These are phyloP conservation scores for Lycocerus yunnanus DNA, from an alignment of 2,888 invertebrate species.

Conservation along the genomic window DNA sequence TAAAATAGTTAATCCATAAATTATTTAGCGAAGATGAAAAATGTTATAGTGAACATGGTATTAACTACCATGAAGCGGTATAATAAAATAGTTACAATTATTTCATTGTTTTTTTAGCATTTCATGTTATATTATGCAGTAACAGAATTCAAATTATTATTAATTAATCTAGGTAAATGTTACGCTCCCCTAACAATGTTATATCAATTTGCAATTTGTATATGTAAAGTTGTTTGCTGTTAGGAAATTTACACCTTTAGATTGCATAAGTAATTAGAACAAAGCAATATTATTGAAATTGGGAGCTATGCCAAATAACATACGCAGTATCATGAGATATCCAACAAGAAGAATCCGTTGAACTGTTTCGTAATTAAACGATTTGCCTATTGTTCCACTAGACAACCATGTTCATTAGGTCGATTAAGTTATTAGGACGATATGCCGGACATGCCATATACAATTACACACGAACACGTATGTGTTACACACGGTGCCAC, in stretches of 20 bases:
- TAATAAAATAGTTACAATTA: too few relatives aligned
- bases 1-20: too few relatives aligned
- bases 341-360: conserved; percentile 38
- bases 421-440: conserved; percentile 46
- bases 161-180: background rate
- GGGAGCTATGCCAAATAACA: conserved; percentile 5
- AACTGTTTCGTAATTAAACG: conserved; percentile 47
- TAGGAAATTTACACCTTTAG: conserved; percentile 5
- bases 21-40: too few relatives aligned
- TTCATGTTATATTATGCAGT: background rate
- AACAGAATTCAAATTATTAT: background rate
- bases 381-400: conserved; percentile 47
- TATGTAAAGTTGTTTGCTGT: background rate
- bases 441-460: conserved; percentile 41
- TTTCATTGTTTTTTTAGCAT: background rate
- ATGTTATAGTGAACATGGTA: too few relatives aligned
- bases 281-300: conserved; percentile 10
- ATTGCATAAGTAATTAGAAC: conserved; percentile 12
- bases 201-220: background rate
- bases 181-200: background rate
- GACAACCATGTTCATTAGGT: conserved; percentile 48
- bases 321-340: conserved; percentile 15
- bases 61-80: too few relatives aligned
- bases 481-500: conserved; percentile 37
- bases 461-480: conserved; percentile 44